Conservation (phyloP, 2,888 invertebrate genomes). For the Eilema griseolum region DNA sequence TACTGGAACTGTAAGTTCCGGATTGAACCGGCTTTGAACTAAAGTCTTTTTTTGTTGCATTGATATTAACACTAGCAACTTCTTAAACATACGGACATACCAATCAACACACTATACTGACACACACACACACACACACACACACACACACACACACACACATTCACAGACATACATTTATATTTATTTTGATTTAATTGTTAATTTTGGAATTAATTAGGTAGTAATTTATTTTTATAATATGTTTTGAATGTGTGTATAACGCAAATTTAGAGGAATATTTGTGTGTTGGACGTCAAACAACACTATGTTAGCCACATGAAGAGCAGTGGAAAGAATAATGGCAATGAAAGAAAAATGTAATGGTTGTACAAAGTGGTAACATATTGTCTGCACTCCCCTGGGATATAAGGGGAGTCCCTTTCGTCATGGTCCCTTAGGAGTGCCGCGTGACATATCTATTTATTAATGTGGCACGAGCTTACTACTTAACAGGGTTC, state of each 20-base stretch:
- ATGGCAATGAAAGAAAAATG: not conserved
- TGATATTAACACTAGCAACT: not conserved
- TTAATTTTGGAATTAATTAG: not conserved
- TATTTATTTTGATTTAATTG: not conserved
- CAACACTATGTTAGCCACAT: not conserved
- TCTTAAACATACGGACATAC: not conserved
- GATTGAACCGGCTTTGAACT: slow-evolving; percentile 12
- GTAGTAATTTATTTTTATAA: not conserved
- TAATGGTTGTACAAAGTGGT: not conserved
- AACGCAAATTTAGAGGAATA: not conserved
- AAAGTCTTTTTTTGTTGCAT: slow-evolving; percentile 5
- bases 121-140: not conserved
- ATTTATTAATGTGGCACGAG: too few species aligned
- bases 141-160: not conserved
- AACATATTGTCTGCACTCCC: not conserved
- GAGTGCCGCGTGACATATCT: not conserved
- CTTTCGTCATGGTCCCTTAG: not conserved
- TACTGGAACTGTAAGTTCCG: slow-evolving; percentile 4
- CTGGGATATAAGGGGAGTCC: not conserved
- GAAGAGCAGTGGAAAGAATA: not conserved
- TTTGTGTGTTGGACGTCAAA: not conserved
- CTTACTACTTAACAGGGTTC: too few species aligned
- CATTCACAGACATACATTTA: not conserved
- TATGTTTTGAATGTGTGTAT: not conserved
- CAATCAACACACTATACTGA: not conserved